Evolutionary conservation across 2,888 invertebrate genomes (phyloP).

Genomic region (Lamellibrachia satsuma): DNA sequence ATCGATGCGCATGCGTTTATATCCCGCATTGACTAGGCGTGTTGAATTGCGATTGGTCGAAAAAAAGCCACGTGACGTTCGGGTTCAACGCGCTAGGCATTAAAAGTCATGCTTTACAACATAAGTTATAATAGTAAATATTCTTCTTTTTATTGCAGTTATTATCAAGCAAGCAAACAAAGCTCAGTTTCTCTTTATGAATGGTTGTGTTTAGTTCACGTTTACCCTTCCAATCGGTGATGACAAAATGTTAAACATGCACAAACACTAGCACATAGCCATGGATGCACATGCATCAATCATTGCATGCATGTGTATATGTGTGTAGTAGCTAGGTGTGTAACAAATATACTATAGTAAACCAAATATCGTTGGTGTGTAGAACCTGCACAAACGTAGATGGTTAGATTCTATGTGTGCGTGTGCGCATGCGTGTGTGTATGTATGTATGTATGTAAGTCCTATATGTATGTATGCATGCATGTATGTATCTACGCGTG

Average conservation of each 20-base stretch:
- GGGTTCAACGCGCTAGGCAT: background rate
- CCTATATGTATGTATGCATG: constrained; percentile 24
- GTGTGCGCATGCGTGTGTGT: constrained; percentile 8
- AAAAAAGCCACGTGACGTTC: constrained; percentile 22
- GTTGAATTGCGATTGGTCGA: constrained; percentile 30
- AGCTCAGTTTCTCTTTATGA: background rate
- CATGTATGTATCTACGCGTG: background rate
- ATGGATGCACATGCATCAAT: background rate
- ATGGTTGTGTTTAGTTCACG: background rate
- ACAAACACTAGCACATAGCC: background rate
- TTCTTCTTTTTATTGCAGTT: background rate
- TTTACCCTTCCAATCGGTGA: too few relatives aligned
- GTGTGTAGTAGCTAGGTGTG: background rate
- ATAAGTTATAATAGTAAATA: background rate
- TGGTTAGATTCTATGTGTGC: background rate
- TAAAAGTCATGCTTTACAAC: constrained; percentile 14
- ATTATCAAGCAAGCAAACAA: background rate
- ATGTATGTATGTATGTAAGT: background rate
- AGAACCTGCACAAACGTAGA: background rate
- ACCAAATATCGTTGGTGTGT: background rate
- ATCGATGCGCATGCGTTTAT: constrained; percentile 40
- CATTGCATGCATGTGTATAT: constrained; percentile 23
- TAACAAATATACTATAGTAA: too few relatives aligned
- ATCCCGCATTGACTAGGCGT: constrained; percentile 30
- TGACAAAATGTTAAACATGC: too few relatives aligned